Conservation (phyloP, 1,140 invertebrate species). For the Camponotus pennsylvanicus region DNA sequence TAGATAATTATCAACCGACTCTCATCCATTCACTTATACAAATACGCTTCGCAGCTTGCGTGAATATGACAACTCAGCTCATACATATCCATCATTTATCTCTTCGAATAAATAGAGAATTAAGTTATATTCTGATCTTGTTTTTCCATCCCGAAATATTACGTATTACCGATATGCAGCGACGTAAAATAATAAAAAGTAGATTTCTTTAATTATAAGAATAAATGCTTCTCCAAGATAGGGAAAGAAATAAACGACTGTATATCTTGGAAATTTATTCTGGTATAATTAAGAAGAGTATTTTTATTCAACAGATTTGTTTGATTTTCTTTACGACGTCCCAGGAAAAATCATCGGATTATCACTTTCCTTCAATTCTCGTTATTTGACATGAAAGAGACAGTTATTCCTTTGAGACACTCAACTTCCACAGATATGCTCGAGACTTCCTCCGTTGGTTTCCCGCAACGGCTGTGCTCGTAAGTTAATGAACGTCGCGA, state of each 20-base stretch:
- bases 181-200: no score
- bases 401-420: neutral
- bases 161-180: no score
- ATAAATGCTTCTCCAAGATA: no score
- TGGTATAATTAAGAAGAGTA: neutral
- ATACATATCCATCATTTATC: neutral
- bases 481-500: slow-evolving; percentile 50
- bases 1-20: slow-evolving; percentile 23
- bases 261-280: neutral
- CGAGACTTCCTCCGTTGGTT: neutral
- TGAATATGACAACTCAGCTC: neutral
- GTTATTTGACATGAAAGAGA: slow-evolving; percentile 15
- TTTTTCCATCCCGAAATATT: neutral
- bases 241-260: no score
- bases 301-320: neutral
- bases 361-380: neutral
- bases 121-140: neutral
- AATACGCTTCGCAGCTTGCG: neutral
- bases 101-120: neutral
- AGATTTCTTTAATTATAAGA: no score
- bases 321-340: neutral
- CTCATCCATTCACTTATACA: neutral
- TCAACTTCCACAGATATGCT: slow-evolving; percentile 8
- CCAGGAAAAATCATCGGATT: neutral
- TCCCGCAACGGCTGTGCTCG: neutral